phyloP scores from a whole-genome alignment of 2,113 vertebrate species.

The Engystomops pustulosus region DNA sequence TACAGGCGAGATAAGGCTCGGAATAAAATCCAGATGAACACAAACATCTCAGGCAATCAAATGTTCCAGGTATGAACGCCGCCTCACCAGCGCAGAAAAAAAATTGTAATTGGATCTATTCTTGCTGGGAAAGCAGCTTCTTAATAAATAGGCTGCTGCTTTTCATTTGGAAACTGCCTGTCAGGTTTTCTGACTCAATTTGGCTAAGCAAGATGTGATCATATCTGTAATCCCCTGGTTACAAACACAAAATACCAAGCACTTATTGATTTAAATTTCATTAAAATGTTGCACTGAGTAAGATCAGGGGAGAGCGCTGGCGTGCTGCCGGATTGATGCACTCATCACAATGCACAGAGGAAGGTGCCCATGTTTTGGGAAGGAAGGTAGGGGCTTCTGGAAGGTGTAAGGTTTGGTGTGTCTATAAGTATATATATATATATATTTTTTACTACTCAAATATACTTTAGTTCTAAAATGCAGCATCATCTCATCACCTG shows the following conservation, averaged over 20 bases:
- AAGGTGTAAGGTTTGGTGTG: too few relatives aligned
- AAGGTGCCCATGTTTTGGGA: background rate
- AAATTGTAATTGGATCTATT: conserved; percentile 60
- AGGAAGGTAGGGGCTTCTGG: too few relatives aligned
- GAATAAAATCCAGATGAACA: conserved; percentile 72
- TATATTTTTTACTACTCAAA: too few relatives aligned
- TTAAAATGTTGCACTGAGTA: conserved; percentile 45
- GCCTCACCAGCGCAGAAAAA: conserved; percentile 45
- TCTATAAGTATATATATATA: too few relatives aligned
- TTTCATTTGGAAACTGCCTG: conserved; percentile 65
- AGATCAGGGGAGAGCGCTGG: conserved; percentile 20
- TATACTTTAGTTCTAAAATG: too few relatives aligned
- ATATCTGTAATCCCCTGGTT: conserved; percentile 43
- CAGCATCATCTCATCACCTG: too few relatives aligned
- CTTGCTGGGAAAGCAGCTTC: conserved; percentile 62
- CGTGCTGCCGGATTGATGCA: background rate
- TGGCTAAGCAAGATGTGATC: conserved; percentile 50
- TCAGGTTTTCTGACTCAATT: conserved; percentile 51
- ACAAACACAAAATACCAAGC: conserved; percentile 51
- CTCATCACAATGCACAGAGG: conserved; percentile 22
- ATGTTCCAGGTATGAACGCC: conserved; percentile 63
- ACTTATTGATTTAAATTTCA: conserved; percentile 60
- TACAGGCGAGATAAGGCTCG: conserved; percentile 68
- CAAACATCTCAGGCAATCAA: conserved; percentile 63
- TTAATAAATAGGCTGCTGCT: conserved; percentile 67